These are phyloP conservation scores for Ochlodes sylvanus DNA, from an alignment of 2,888 invertebrate species.

Conservation along the genomic window DNA sequence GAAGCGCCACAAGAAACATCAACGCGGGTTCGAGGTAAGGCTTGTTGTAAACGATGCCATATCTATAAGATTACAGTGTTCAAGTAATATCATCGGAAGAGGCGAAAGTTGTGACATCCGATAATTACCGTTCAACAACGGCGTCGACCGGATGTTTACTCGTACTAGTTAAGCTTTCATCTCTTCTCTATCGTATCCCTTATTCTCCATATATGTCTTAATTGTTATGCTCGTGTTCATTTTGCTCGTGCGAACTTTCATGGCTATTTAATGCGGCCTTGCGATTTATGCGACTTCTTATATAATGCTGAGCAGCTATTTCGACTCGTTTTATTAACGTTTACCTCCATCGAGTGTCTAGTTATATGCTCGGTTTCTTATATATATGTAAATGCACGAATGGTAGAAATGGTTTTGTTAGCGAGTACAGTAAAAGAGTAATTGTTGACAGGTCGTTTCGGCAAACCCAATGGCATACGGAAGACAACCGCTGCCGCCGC, in stretches of 20 bases:
- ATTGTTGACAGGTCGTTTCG: constrained; percentile 74
- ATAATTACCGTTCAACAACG: constrained; percentile 39
- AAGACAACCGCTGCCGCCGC: constrained; percentile 71
- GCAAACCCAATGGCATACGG: constrained; percentile 69
- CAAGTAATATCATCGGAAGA: constrained; percentile 24
- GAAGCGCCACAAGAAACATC: constrained; percentile 76
- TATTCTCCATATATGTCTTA: constrained; percentile 19
- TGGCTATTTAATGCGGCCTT: constrained; percentile 50
- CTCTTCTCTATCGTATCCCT: constrained; percentile 29
- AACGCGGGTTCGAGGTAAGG: constrained; percentile 79
- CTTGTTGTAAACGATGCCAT: constrained; percentile 12
- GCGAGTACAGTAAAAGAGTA: constrained; percentile 54
- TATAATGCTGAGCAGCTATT: constrained; percentile 10
- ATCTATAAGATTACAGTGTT: background rate
- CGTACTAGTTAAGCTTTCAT: constrained; percentile 38
- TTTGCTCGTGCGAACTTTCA: constrained; percentile 52
- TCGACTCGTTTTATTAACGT: background rate
- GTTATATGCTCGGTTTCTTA: background rate
- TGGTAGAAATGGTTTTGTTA: constrained; percentile 7
- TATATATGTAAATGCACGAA: background rate
- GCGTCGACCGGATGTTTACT: constrained; percentile 35
- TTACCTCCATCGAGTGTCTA: background rate
- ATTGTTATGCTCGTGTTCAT: constrained; percentile 16
- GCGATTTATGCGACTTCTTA: constrained; percentile 55
- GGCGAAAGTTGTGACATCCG: constrained; percentile 43